Evolutionary conservation across 2,113 vertebrate genomes (phyloP), one percentile per base, ranked within the genome.

Genomic region (Eulemur rufifrons): DNA sequence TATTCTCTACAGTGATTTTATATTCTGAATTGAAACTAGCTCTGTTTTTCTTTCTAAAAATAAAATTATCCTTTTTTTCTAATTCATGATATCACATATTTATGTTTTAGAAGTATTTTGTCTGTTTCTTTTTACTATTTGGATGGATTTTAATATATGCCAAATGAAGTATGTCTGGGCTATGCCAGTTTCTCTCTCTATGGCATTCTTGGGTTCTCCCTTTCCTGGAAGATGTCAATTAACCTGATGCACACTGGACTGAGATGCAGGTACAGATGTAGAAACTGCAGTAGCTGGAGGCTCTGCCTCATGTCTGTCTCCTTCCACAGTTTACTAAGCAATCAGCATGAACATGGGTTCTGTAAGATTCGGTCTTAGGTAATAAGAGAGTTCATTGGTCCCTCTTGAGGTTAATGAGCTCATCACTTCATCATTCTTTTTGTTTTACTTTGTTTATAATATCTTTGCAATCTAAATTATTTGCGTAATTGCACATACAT

Each of bases 391-490:
- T 85, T 97, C 66, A 83, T 77, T 77, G 66, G 76, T 95, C 47
- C 47, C 71, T 92, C 50, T 86, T 0, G 29, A 94, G 80, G 61
- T 96, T 96, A 96, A 97, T 87, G 95, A 96, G 45, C 93, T 90
- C 50, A 81, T 91, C 97, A 61, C 71, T 74, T 95, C 34, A 94
- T 89, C 47, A 84, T 89, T 96, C 52, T 56, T 96, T 93, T 94
- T 89, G 66, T 96, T 96, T 96, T 97, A 92, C 64, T 97, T 87
- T 94, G 64, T 96, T 96, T 93, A 66, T 61, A 68, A 27, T 96
- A 89, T 86, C 78, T 95, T 78, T 91, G 56, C 59, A 95, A 94
- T 97, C 82, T 94, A 96, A 97, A 95, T 88, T 86, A 89, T 96
- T 96, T 68, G 74, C 78, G 83, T 96, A 96, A 96, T 94, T 97